Base-by-base conservation (phyloP, 1,140 invertebrate genomes). In the Drosophila bipectinata region DNA sequence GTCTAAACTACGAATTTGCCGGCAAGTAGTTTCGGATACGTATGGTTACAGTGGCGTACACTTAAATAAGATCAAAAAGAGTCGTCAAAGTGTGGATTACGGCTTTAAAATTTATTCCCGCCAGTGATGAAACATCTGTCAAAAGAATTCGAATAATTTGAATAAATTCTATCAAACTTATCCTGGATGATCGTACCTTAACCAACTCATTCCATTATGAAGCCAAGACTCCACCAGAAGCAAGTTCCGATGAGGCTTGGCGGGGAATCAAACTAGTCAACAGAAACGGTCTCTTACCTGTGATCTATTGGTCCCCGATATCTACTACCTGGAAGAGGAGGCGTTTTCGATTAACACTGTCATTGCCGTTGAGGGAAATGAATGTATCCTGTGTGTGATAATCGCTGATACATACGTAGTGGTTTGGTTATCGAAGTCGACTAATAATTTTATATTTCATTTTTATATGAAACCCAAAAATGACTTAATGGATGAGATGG, bases 1-100 rank as follows among this genome's bases (percentile, higher is more conserved):
- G 49, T 39, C 57, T 67, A 64, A 64, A 57, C 47, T 56, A 47
- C 53, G 57, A 45, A 44, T 59, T 55, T 32, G 62, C 62, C 45
- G 59, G 53, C 67, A 45, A 60, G 18, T 41, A 57, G 66, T 69
- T 69, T 69, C 18, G 63, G 63, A 49, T 69, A 69, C 34, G 32
- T 58, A n/a, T 32, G 14, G 18, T 3, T 55, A 69, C 63, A 69
- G 66, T 49, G 32, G n/a, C 4, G 32, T 3, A 7, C 32, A 14
- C 1, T 4, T 7, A 8, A 5, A 30, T 30, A 61, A 48, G 6
- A 9, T 1, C 7, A 0, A 47, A 47, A 18, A 7, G 5, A 4
- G 7, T 15, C 15, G 18, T 15, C 0, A 10, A 41, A 14, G n/a
- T 14, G n/a, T 44, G 39, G 7, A 34, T 32, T 37, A 3, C 3